Base-by-base conservation (phyloP, 1,140 invertebrate genomes). In the Cyphomyrmex costatus region DNA sequence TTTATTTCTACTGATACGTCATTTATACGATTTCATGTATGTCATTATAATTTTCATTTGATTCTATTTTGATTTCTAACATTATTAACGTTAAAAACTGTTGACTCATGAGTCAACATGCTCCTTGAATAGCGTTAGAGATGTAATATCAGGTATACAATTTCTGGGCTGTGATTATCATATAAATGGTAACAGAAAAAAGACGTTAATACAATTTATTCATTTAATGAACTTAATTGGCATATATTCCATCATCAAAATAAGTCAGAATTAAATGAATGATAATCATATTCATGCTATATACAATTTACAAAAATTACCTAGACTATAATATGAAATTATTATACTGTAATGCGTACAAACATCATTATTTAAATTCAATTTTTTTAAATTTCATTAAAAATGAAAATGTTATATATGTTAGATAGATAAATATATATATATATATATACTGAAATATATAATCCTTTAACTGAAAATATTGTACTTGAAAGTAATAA, bases 71-170 rank as follows among this genome's bases (percentile, higher is more conserved):
- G n/a, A n/a, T n/a, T n/a, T n/a, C n/a, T n/a, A n/a, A n/a, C n/a
- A n/a, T n/a, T n/a, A n/a, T n/a, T n/a, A n/a, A n/a, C n/a, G n/a
- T n/a, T n/a, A n/a, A n/a, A n/a, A n/a, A n/a, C n/a, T n/a, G n/a
- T n/a, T n/a, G n/a, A n/a, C n/a, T n/a, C n/a, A n/a, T n/a, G n/a
- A n/a, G n/a, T n/a, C n/a, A n/a, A n/a, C n/a, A n/a, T n/a, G n/a
- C n/a, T n/a, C n/a, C n/a, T n/a, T n/a, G n/a, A 46, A 19, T 42
- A 27, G 42, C 16, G 6, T 8, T 74, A 60, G 14, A 83, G 33
- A 21, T 83, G 68, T 83, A 74, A 61, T 83, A 83, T 74, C 42
- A 46, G 79, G 56, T 74, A 61, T 46, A 61, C 68, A 83, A 83
- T 21, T 73, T 83, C 68, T 83, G 79, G 42, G 19, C 79, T 83